phyloP scores from a whole-genome alignment of 2,113 vertebrate species.

The Cygnus atratus region DNA sequence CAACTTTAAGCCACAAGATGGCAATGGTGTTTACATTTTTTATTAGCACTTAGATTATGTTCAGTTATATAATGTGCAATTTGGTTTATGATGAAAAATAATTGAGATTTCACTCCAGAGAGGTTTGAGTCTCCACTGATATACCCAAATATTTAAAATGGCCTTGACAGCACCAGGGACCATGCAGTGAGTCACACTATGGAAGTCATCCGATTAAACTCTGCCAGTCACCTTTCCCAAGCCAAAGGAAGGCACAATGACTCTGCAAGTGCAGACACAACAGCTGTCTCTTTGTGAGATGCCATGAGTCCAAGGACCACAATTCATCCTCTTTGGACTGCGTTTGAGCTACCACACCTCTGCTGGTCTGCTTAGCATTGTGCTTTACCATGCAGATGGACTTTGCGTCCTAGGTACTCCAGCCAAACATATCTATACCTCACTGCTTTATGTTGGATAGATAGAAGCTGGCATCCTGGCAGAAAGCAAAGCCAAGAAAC shows the following conservation, averaged over 20 bases:
- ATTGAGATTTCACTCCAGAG: neutral
- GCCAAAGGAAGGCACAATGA: neutral
- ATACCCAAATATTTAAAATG: neutral
- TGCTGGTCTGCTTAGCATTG: neutral
- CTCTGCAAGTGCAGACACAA: neutral
- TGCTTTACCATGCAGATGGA: neutral
- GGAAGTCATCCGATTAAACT: neutral
- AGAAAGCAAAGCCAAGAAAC: neutral
- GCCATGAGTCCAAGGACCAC: neutral
- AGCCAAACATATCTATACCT: neutral
- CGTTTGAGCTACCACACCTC: neutral
- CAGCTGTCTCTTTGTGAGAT: neutral
- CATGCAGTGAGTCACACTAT: neutral
- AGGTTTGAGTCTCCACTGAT: neutral
- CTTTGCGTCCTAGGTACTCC: accelerated
- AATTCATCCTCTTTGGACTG: neutral
- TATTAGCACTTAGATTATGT: neutral
- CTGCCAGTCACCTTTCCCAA: neutral
- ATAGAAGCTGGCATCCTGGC: neutral
- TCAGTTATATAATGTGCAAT: neutral
- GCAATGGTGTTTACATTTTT: constrained; percentile 74
- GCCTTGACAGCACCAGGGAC: neutral
- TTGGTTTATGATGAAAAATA: neutral
- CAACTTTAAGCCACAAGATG: constrained; percentile 76
- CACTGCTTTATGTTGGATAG: neutral